Conservation (phyloP, 1,140 invertebrate species). For the Arion vulgaris region DNA sequence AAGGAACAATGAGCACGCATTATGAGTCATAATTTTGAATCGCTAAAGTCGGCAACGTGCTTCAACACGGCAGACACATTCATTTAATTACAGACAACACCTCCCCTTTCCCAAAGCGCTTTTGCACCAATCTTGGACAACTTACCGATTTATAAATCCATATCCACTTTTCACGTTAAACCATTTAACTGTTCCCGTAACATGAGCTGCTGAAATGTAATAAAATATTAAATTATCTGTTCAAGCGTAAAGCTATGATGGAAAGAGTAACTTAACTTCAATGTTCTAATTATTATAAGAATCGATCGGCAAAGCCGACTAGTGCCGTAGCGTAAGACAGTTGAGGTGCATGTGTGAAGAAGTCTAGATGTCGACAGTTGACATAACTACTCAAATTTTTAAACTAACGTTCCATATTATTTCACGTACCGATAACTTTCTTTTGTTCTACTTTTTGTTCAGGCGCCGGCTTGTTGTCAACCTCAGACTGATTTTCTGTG, state of each 20-base stretch:
- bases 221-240: neutral
- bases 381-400: too few relatives aligned
- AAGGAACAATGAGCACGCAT: neutral
- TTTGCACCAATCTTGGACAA: neutral
- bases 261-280: too few relatives aligned
- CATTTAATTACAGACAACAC: too few relatives aligned
- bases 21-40: neutral
- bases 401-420: neutral
- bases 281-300: too few relatives aligned
- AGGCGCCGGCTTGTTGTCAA: conserved; percentile 78
- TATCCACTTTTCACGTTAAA: conserved; percentile 91
- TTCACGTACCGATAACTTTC: conserved; percentile 62
- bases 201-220: conserved; percentile 63
- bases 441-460: conserved; percentile 79
- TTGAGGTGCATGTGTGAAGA: too few relatives aligned
- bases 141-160: conserved; percentile 94
- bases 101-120: too few relatives aligned
- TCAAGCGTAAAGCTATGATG: too few relatives aligned
- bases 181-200: conserved; percentile 70
- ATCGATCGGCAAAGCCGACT: too few relatives aligned
- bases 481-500: conserved; percentile 82
- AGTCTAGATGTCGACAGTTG: too few relatives aligned
- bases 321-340: too few relatives aligned
- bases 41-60: neutral
- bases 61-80: neutral